Conservation (phyloP, 1,140 invertebrate species). For the Dolichoris vasculosae region DNA sequence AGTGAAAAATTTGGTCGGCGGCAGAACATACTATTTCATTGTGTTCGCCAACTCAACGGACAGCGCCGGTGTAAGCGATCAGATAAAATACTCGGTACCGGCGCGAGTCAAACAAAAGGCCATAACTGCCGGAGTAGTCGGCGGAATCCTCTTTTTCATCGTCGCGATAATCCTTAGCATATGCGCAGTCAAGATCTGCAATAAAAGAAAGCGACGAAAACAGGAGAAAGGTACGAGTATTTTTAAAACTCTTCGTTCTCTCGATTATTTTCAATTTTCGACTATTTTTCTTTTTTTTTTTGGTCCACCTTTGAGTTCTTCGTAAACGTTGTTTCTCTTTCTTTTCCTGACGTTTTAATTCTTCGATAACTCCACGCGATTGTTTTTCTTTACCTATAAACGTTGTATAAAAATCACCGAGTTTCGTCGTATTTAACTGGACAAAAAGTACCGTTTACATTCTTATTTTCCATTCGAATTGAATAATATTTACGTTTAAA, state of each 20-base stretch:
- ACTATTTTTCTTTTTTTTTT: neutral
- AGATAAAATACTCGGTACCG: slow-evolving; percentile 90
- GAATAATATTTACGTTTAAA: too few species aligned
- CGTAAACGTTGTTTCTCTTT: slow-evolving; percentile 37
- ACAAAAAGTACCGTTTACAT: too few species aligned
- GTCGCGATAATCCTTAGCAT: slow-evolving; percentile 96
- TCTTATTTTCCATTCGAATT: too few species aligned
- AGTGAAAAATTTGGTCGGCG: slow-evolving; percentile 94
- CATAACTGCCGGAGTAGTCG: slow-evolving; percentile 93
- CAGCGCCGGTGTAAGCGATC: slow-evolving; percentile 82
- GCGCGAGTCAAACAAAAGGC: slow-evolving; percentile 93
- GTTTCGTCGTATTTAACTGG: too few species aligned
- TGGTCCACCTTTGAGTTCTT: neutral
- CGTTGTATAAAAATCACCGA: too few species aligned
- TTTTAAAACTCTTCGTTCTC: neutral
- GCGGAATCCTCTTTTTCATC: slow-evolving; percentile 96
- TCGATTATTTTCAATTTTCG: too few species aligned
- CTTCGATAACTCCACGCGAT: too few species aligned
- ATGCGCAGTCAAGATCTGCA: slow-evolving; percentile 97
- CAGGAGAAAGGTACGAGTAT: slow-evolving; percentile 91
- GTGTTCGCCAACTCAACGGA: slow-evolving; percentile 89
- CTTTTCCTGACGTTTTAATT: neutral
- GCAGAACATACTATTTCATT: slow-evolving; percentile 92
- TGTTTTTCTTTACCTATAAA: too few species aligned
- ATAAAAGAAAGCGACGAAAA: slow-evolving; percentile 95